Evolutionary conservation across 2,888 invertebrate genomes (phyloP), one percentile per base, ranked within the genome.

Genomic region (Arctia plantaginis): DNA sequence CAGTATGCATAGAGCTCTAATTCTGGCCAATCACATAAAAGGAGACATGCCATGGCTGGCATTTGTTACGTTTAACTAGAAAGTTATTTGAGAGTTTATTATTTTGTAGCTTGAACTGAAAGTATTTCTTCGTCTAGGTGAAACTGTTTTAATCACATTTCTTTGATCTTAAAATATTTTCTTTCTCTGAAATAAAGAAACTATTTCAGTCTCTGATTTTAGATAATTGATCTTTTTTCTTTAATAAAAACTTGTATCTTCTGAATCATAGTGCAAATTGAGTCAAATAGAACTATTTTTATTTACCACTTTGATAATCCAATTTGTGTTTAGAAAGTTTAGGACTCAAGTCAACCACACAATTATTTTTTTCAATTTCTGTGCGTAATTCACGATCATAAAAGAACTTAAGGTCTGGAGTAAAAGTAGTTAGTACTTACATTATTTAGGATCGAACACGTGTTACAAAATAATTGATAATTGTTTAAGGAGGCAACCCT

Each of bases 21-120:
- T 80, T 65, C 62, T 47, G 73, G 41, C 12, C 65, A 72, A 73
- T 80, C 72, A 75, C 86, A 80, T 87, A 88, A 87, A 85, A 85
- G 82, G 84, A 80, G 74, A 84, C 84, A 81, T 82, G 86, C 85
- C 84, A 90, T 89, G 89, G 89, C 47, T 89, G 82, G 62, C 75
- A 73, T 41, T 39, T 23, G 20, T 23, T 44, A 8, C 3, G 3
- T 23, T 27, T 59, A 69, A 77, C 4, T 18, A 15, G 7, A 62
- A 62, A 62, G 62, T 62, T 15, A 30, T 62, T 30, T 30, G 1
- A 27, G 13, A 59, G 7, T n/a, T 35, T 12, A n/a, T 55, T n/a
- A 18, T 18, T 47, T 47, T 18, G 15, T 47, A 47, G 3, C 18
- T 6, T 47, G 18, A 41, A 41, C 41, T 41, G 12, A 13, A 41